A percentile compares a stretch with the other conserved stretches of the same genome.
phyloP scores from a whole-genome alignment of 92 coral and sea anemone genomes.

The Bergia sp. region DNA sequence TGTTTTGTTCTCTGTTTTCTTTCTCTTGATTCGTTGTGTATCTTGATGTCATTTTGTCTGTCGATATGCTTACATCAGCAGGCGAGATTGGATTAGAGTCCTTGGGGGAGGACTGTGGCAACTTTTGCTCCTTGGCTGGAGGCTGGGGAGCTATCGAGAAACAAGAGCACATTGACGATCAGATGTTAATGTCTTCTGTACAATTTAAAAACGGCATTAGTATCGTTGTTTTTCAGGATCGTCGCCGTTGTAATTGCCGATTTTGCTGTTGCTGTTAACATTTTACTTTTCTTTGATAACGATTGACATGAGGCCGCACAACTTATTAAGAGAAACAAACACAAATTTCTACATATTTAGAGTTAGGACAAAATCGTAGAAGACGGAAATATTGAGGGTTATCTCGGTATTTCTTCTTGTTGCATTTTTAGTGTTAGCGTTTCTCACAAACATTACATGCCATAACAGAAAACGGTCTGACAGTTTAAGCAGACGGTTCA shows the following conservation, averaged over 20 bases:
- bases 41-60: slow-evolving; percentile 58
- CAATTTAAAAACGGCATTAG: not conserved
- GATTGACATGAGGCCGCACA: not conserved
- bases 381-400: too few relatives aligned
- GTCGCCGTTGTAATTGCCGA: not conserved
- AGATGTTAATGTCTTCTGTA: not conserved
- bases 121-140: slow-evolving; percentile 36
- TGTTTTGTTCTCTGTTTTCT: not conserved
- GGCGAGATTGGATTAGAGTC: slow-evolving; percentile 53
- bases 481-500: too few relatives aligned
- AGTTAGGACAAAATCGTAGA: too few relatives aligned
- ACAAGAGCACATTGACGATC: not conserved
- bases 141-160: slow-evolving; percentile 16
- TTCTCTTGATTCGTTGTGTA: slow-evolving; percentile 30
- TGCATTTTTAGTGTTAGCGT: too few relatives aligned
- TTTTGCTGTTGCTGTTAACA: not conserved
- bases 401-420: too few relatives aligned
- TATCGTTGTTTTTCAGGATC: too few relatives aligned
- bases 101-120: slow-evolving; percentile 23
- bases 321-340: too few relatives aligned
- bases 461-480: too few relatives aligned
- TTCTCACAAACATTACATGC: too few relatives aligned
- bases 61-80: slow-evolving; percentile 65
- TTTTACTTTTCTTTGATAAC: not conserved
- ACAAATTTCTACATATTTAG: too few relatives aligned